Conservation (phyloP, 2,888 invertebrate species). For the Alloscopus bannaensis region DNA sequence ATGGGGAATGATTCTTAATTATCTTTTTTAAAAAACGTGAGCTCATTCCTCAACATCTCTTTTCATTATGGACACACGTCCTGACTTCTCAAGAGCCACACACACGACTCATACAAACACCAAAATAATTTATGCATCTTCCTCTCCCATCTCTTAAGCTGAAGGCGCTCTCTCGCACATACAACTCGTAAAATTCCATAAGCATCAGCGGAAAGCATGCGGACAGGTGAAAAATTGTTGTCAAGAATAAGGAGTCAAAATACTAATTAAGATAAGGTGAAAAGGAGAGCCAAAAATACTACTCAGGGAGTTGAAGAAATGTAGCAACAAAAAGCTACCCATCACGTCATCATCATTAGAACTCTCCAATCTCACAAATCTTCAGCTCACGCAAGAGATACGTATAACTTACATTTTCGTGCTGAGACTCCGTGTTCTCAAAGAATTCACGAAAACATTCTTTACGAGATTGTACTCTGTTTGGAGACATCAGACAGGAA, state of each 20-base stretch:
- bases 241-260: slow-evolving; percentile 60
- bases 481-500: slow-evolving; percentile 26
- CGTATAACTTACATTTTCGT: too few species aligned
- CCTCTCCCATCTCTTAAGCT: neutral
- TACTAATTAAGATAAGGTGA: slow-evolving; percentile 56
- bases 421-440: too few species aligned
- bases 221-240: slow-evolving; percentile 61
- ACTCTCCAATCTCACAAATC: neutral
- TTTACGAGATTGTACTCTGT: neutral
- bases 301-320: too few species aligned
- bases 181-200: neutral
- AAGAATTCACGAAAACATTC: too few species aligned
- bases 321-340: slow-evolving; percentile 33
- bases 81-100: neutral
- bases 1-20: slow-evolving; percentile 1
- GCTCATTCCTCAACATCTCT: neutral
- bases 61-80: neutral
- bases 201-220: slow-evolving; percentile 31
- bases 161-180: neutral
- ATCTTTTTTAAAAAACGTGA: neutral
- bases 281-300: slow-evolving; percentile 31
- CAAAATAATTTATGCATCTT: slow-evolving; percentile 9
- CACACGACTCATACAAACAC: neutral
- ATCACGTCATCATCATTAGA: slow-evolving; percentile 14
- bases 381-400: neutral